phyloP scores from a whole-genome alignment of 2,797 vertebrate species.

The Macrochelys suwanniensis region DNA sequence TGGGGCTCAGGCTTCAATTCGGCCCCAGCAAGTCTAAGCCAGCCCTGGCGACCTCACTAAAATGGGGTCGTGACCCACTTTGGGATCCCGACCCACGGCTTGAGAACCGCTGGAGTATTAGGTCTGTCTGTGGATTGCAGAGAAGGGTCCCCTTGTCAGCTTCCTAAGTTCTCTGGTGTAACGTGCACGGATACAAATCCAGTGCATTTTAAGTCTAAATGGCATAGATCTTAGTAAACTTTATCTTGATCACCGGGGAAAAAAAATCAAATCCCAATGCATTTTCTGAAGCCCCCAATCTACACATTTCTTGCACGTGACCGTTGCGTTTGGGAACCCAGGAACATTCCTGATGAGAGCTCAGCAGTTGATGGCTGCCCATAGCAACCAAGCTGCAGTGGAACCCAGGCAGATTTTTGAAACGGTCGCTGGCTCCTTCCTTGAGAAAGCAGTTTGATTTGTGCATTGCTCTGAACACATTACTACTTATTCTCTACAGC shows the following conservation, averaged over 20 bases:
- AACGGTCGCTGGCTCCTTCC: neutral
- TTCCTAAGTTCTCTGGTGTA: constrained; percentile 45
- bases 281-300: rapidly evolving
- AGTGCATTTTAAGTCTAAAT: neutral
- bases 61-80: too few relatives aligned
- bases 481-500: neutral
- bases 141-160: constrained; percentile 42
- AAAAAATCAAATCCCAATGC: rapidly evolving
- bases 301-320: neutral
- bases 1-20: too few relatives aligned
- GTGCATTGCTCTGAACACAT: neutral
- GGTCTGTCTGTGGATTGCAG: neutral
- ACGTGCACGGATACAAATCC: neutral
- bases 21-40: too few relatives aligned
- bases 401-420: neutral
- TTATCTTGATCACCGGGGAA: neutral
- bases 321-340: neutral
- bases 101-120: neutral
- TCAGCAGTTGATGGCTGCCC: rapidly evolving
- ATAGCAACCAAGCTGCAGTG: neutral
- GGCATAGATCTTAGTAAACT: neutral
- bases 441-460: neutral
- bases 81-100: too few relatives aligned
- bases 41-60: too few relatives aligned
- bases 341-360: neutral